phyloP scores from a whole-genome alignment of 2,797 vertebrate genomes.

The Alauda arvensis region DNA sequence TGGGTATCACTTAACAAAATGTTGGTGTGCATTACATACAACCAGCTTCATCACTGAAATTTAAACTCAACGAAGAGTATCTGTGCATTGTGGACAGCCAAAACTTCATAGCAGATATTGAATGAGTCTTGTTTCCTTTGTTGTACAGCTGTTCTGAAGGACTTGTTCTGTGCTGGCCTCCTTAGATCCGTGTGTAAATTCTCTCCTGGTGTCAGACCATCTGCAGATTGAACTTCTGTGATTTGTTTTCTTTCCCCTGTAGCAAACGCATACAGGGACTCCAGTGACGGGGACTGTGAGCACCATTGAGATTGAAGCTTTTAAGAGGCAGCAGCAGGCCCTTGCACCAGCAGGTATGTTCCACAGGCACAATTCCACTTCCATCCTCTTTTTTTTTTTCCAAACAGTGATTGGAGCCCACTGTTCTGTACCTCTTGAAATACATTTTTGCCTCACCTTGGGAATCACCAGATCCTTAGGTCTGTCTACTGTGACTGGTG shows the following conservation, averaged over 20 bases:
- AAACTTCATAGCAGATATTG: not conserved
- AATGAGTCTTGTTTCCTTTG: not conserved
- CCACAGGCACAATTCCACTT: not conserved
- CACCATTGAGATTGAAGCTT: constrained; percentile 89
- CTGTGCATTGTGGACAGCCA: not conserved
- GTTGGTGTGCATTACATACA: not conserved
- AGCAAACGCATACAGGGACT: constrained; percentile 82
- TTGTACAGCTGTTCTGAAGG: not conserved
- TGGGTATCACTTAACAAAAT: not conserved
- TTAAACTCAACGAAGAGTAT: fast-evolving
- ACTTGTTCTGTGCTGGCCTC: not conserved
- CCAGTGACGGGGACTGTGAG: constrained; percentile 77
- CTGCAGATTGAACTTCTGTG: constrained; percentile 15
- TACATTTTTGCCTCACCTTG: constrained; percentile 24
- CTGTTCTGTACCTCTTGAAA: not conserved
- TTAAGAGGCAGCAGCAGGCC: constrained; percentile 92
- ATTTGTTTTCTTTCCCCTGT: constrained; percentile 67
- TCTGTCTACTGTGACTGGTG: constrained; percentile 11
- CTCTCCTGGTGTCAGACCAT: not conserved
- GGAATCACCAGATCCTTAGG: not conserved
- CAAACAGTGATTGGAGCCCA: constrained; percentile 23
- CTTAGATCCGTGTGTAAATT: not conserved
- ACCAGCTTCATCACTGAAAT: not conserved
- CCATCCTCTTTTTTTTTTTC: not conserved
- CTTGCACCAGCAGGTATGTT: constrained; percentile 89